A percentile compares a stretch with the other conserved stretches of the same genome.
Conservation (phyloP, 2,113 vertebrate species). For the Cynopterus brachyotis region DNA sequence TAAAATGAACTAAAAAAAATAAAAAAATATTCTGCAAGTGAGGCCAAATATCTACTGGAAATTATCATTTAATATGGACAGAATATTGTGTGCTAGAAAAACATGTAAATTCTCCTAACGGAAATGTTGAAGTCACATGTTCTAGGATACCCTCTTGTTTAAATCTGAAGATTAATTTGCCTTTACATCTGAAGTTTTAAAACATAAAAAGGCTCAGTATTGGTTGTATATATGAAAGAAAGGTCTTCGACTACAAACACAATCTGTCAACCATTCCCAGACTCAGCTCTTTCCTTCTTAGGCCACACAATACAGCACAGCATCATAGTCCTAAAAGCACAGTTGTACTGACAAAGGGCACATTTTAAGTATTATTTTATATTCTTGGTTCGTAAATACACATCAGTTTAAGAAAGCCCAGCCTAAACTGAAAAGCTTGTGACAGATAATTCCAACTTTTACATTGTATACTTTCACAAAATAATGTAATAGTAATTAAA, state of each 20-base stretch:
- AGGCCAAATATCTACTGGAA: background rate
- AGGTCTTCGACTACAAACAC: background rate
- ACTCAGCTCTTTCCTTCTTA: background rate
- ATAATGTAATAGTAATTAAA: background rate
- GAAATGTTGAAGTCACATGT: background rate
- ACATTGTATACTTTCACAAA: background rate
- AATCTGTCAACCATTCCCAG: background rate
- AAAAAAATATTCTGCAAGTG: background rate
- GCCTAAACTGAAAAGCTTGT: background rate
- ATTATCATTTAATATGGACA: background rate
- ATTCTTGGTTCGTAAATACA: background rate
- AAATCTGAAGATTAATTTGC: background rate
- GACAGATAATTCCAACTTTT: background rate
- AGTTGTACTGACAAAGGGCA: background rate
- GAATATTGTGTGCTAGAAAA: constrained; percentile 10
- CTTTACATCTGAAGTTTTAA: constrained; percentile 27
- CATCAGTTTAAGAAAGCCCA: background rate
- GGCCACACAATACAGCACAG: background rate
- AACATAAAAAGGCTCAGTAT: background rate
- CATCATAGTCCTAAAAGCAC: background rate
- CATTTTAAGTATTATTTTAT: constrained; percentile 13
- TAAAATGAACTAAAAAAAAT: too few species aligned
- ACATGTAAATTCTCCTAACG: background rate
- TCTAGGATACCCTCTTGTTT: background rate
- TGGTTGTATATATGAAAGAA: background rate